Conservation (phyloP, 1,140 invertebrate species). For the Zaprionus taronus region DNA sequence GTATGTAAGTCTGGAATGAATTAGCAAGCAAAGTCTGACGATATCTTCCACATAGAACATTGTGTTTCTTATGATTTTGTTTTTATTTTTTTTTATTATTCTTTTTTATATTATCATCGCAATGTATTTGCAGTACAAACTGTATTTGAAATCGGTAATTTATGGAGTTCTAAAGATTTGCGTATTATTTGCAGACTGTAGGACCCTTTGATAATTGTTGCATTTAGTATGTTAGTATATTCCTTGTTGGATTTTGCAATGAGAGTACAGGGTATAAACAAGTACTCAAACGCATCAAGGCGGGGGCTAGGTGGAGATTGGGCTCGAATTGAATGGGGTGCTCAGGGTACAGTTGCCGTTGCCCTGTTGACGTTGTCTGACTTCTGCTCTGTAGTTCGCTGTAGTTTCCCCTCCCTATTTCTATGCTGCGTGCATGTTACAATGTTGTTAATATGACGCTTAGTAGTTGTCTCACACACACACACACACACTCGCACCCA, state of each 20-base stretch:
- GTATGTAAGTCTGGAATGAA: not conserved
- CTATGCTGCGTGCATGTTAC: slow-evolving; percentile 61
- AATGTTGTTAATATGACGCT: slow-evolving; percentile 79
- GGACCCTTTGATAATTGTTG: not conserved
- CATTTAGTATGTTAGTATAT: no score
- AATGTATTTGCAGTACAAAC: no score
- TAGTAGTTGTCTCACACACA: slow-evolving; percentile 61
- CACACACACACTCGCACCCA: slow-evolving; percentile 9
- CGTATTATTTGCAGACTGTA: not conserved
- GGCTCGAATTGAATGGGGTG: not conserved
- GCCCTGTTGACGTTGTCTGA: slow-evolving; percentile 21
- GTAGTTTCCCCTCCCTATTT: not conserved
- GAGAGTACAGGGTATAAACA: not conserved
- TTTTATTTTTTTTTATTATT: no score
- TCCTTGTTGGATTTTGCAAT: not conserved
- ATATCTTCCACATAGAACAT: not conserved
- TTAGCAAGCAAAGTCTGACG: no score
- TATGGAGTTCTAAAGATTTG: no score
- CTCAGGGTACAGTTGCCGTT: slow-evolving; percentile 15
- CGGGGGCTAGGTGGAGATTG: not conserved
- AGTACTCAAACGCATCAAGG: not conserved
- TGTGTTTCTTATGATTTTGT: not conserved
- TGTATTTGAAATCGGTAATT: no score
- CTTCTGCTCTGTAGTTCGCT: not conserved
- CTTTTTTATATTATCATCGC: no score